These are phyloP conservation scores for Choloepus hoffmanni DNA, from an alignment of 2,113 vertebrate genomes.

Conservation along the genomic window DNA sequence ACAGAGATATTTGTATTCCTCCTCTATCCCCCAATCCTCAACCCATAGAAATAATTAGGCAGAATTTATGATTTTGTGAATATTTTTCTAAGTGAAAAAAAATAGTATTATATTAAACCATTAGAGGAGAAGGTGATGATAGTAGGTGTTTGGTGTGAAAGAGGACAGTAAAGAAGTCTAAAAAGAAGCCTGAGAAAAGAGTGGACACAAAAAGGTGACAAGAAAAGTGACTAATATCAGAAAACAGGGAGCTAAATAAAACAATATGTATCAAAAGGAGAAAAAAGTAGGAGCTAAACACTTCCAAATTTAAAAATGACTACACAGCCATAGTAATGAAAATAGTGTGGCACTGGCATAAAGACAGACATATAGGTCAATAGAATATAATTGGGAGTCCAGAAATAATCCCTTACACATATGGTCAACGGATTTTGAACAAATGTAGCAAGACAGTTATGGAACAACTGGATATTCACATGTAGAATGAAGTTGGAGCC, in stretches of 20 bases:
- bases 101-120: background rate
- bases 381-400: background rate
- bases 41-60: background rate
- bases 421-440: background rate
- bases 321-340: conserved; percentile 24
- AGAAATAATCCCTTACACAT: background rate
- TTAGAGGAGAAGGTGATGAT: background rate
- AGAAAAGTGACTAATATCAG: conserved; percentile 21
- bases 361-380: background rate
- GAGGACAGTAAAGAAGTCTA: background rate
- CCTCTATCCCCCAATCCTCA: background rate
- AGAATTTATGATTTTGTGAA: background rate
- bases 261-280: background rate
- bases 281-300: background rate
- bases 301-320: background rate
- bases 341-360: background rate
- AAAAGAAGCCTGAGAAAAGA: background rate
- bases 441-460: background rate
- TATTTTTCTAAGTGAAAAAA: conserved; percentile 3
- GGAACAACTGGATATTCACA: background rate
- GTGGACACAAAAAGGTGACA: background rate
- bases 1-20: background rate
- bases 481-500: background rate
- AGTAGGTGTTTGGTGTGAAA: background rate
- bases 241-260: background rate